Evolutionary conservation across 2,113 vertebrate genomes (phyloP).

Genomic region (Strix aluco): DNA sequence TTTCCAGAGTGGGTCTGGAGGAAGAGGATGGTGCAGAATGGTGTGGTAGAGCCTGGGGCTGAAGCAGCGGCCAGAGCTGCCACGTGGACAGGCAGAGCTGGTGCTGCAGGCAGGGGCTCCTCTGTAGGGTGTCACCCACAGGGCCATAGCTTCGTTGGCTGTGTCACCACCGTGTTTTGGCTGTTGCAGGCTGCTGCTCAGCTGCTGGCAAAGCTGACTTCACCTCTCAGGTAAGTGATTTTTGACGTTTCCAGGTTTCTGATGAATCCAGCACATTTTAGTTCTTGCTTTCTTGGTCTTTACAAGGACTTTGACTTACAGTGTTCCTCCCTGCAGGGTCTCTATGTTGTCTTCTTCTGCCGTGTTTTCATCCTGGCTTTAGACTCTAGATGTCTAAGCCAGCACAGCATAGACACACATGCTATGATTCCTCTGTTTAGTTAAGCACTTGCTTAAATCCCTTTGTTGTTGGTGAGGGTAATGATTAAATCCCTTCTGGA

Average conservation of each 20-base stretch:
- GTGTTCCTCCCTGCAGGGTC: background rate
- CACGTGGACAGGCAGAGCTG: background rate
- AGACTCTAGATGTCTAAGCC: background rate
- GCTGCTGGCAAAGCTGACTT: background rate
- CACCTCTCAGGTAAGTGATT: background rate
- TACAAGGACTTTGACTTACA: background rate
- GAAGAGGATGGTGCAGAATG: background rate
- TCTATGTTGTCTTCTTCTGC: background rate
- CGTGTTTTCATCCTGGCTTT: background rate
- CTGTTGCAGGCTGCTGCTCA: background rate
- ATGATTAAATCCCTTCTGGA: background rate
- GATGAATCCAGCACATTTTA: background rate
- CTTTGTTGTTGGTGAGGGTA: background rate
- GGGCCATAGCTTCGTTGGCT: background rate
- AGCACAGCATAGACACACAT: background rate
- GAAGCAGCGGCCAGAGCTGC: background rate
- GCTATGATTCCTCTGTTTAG: background rate
- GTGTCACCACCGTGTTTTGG: background rate
- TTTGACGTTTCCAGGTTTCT: background rate
- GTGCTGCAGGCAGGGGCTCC: background rate
- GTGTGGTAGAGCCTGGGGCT: background rate
- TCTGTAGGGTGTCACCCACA: accelerated
- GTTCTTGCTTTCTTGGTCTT: background rate
- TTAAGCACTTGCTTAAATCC: background rate
- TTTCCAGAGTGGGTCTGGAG: background rate